Conservation (phyloP, 92 coral and sea anemone genomes). For the Actinostola sp. region DNA sequence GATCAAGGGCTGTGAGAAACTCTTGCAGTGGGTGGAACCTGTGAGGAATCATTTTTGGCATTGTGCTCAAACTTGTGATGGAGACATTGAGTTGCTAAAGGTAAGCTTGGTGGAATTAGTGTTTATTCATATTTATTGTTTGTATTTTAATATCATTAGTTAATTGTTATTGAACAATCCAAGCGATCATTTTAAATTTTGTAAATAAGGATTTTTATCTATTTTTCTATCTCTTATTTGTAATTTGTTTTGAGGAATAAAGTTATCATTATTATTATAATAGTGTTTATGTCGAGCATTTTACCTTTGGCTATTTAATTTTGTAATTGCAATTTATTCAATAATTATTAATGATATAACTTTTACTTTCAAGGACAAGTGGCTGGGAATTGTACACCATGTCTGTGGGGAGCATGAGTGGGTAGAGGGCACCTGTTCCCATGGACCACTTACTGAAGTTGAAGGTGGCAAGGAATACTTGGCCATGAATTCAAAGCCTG, state of each 20-base stretch:
- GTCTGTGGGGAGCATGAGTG: slow-evolving; percentile 71
- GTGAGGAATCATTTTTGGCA: slow-evolving; percentile 77
- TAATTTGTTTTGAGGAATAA: too few species aligned
- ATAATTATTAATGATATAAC: too few species aligned
- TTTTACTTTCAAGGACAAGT: too few species aligned
- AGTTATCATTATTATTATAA: too few species aligned
- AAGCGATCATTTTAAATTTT: too few species aligned
- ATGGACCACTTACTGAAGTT: slow-evolving; percentile 59
- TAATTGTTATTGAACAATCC: too few species aligned
- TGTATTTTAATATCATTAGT: too few species aligned
- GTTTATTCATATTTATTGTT: too few species aligned
- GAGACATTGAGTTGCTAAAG: slow-evolving; percentile 53
- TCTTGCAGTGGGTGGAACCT: slow-evolving; percentile 59
- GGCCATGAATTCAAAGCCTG: slow-evolving; percentile 47
- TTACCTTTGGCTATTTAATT: not conserved
- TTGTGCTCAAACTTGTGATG: slow-evolving; percentile 58
- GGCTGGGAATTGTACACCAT: slow-evolving; percentile 64
- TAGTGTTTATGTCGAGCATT: not conserved
- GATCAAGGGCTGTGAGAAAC: slow-evolving; percentile 48
- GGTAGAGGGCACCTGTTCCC: slow-evolving; percentile 63
- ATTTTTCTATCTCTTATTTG: too few species aligned
- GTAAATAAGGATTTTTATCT: too few species aligned
- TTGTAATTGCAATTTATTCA: not conserved
- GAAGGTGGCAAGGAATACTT: slow-evolving; percentile 48
- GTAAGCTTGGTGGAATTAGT: slow-evolving; percentile 19